Percentiles rank a stretch among this genome's conserved stretches.
These are phyloP conservation scores for Odontophorus gujanensis DNA, from an alignment of 2,113 vertebrate species.

Conservation along the genomic window DNA sequence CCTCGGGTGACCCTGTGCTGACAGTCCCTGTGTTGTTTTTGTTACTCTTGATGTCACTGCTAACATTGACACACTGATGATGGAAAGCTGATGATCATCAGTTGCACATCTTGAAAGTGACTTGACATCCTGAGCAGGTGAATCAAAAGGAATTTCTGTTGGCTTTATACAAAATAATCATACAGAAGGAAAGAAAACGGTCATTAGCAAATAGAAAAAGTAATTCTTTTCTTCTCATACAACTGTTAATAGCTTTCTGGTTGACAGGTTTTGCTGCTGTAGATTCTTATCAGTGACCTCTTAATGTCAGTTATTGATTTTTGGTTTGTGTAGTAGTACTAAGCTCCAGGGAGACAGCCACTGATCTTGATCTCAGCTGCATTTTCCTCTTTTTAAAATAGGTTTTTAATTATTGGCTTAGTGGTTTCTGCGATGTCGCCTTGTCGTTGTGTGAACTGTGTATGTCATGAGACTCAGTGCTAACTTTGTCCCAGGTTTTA, in stretches of 20 bases:
- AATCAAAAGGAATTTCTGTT: not conserved
- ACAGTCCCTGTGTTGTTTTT: not conserved
- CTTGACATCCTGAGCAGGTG: not conserved
- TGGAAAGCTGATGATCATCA: not conserved
- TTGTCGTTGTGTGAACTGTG: not conserved
- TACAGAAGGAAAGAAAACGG: not conserved
- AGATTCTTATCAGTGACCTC: constrained; percentile 41
- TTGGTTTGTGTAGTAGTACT: not conserved
- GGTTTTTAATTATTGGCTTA: constrained; percentile 23
- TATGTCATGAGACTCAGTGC: accelerated
- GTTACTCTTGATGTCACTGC: not conserved
- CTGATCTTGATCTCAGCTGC: not conserved
- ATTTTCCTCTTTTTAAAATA: not conserved
- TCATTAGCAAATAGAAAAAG: not conserved
- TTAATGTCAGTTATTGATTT: constrained; percentile 52
- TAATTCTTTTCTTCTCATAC: constrained; percentile 1
- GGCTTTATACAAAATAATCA: not conserved
- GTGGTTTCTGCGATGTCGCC: not conserved
- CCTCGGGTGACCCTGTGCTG: not conserved
- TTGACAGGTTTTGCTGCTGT: constrained; percentile 5
- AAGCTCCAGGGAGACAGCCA: not conserved
- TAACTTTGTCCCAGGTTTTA: constrained; percentile 6
- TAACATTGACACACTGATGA: accelerated
- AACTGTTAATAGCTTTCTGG: constrained; percentile 53
- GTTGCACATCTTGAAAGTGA: not conserved